phyloP scores from a whole-genome alignment of 1,140 invertebrate genomes.

The Oreohelix idahoensis region DNA sequence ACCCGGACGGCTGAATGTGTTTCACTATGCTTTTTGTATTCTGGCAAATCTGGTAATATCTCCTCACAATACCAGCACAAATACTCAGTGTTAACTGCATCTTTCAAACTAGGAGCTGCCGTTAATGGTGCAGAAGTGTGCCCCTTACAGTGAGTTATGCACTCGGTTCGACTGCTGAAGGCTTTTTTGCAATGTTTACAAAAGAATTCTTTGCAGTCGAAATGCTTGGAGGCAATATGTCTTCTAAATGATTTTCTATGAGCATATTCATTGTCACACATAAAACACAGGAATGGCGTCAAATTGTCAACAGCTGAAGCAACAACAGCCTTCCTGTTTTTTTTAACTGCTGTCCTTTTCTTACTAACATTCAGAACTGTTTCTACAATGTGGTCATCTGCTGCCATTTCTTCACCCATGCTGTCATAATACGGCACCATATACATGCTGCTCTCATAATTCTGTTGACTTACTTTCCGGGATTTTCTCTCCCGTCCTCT shows the following conservation, averaged over 20 bases:
- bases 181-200: slow-evolving; percentile 5
- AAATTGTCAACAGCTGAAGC: background rate
- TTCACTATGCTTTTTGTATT: slow-evolving; percentile 12
- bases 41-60: background rate
- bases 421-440: slow-evolving; percentile 21
- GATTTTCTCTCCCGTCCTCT: background rate
- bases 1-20: background rate
- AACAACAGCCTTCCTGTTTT: background rate
- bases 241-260: slow-evolving; percentile 10
- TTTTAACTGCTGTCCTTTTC: background rate
- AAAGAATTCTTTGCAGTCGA: background rate
- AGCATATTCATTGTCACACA: slow-evolving; percentile 10
- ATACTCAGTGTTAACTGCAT: background rate
- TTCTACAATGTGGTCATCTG: slow-evolving; percentile 22
- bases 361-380: background rate
- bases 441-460: slow-evolving; percentile 9
- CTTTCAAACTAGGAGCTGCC: background rate
- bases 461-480: background rate
- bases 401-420: slow-evolving; percentile 5
- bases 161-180: background rate
- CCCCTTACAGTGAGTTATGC: slow-evolving; percentile 6
- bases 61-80: background rate
- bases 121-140: background rate
- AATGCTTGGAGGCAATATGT: slow-evolving; percentile 4
- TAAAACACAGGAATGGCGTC: background rate